Base-by-base conservation (phyloP, 2,888 invertebrate genomes). In the Melangyna quadrimaculata region DNA sequence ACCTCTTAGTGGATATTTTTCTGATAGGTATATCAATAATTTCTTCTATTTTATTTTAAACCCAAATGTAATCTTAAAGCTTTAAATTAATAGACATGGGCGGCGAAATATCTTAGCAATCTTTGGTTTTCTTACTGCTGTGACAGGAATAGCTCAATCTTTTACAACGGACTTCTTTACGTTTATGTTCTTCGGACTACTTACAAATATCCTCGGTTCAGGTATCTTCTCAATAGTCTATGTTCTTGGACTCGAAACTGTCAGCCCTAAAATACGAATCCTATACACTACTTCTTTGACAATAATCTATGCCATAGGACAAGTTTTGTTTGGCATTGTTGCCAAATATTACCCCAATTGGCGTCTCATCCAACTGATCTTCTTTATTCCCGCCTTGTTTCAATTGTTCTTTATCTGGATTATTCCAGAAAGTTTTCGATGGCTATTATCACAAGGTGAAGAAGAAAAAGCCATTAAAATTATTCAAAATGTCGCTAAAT, bases 211-310 rank as follows among this genome's bases (percentile, higher is more conserved):
- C 1, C 92, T 95, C 19, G 95, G 95, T 0, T 94, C 95, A 22
- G 95, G 96, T 0, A 94, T 95, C 12, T 96, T 94, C 89, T 94
- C 95, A 5, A 95, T 95, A 1, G 95, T 95, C 78, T 96, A 96
- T 90, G 95, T 97, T 88, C 88, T 92, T 2, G 96, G 96, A 94
- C 92, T 97, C 87, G 97, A 97, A 91, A 93, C 96, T 91, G 95
- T 96, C 29, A 96, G 96, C 0, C 95, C 95, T 10, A 94, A 94
- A 81, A 94, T 95, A 67, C 93, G 97, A 43, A 95, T 96, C 22
- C 91, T 96, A 45, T 95, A 95, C 5, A 95, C 96, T 82, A 93
- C 95, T 67, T 92, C 96, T 59, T 93, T 96, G 9, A 95, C 95
- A 67, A 93, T 95, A 14, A 95, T 95, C 79, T 95, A 96, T 89